Percentiles rank a stretch among this genome's conserved stretches.
Conservation (phyloP, 2,888 invertebrate species). For the Lomographa bimaculata region DNA sequence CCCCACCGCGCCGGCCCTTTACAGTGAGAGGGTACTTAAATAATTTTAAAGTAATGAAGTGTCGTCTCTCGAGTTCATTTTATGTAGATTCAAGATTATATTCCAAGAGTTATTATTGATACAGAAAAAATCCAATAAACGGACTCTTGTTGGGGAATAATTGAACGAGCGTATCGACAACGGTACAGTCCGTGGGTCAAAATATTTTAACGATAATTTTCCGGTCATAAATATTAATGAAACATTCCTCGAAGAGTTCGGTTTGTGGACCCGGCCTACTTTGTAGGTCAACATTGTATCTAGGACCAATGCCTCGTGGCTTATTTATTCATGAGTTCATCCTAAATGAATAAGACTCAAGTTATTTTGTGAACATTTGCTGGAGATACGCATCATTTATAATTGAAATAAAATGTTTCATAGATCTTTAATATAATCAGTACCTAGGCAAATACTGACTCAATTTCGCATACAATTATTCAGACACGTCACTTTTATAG, state of each 20-base stretch:
- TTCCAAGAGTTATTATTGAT: conserved; percentile 26
- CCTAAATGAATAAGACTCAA: conserved; percentile 13
- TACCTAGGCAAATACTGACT: too few relatives aligned
- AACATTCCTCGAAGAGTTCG: conserved; percentile 57
- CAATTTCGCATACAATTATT: too few relatives aligned
- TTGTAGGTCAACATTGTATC: conserved; percentile 46
- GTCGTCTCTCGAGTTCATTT: conserved; percentile 27
- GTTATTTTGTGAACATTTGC: background rate
- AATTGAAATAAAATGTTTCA: too few relatives aligned
- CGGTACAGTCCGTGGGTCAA: conserved; percentile 55
- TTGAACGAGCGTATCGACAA: conserved; percentile 49
- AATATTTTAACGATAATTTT: conserved; percentile 76
- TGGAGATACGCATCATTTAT: too few relatives aligned
- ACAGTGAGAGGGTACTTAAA: conserved; percentile 24
- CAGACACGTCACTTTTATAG: too few relatives aligned
- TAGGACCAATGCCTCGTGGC: conserved; percentile 33
- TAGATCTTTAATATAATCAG: too few relatives aligned
- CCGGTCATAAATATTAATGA: conserved; percentile 77
- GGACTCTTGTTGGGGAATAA: conserved; percentile 40
- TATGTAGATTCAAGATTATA: conserved; percentile 22
- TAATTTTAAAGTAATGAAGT: conserved; percentile 31
- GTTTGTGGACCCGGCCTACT: conserved; percentile 46
- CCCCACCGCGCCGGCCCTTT: conserved; percentile 11
- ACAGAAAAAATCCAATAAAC: conserved; percentile 37
- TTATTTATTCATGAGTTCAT: conserved; percentile 26